These are phyloP conservation scores for Monodelphis domestica DNA, from an alignment of 2,797 vertebrate genomes.

Conservation along the genomic window DNA sequence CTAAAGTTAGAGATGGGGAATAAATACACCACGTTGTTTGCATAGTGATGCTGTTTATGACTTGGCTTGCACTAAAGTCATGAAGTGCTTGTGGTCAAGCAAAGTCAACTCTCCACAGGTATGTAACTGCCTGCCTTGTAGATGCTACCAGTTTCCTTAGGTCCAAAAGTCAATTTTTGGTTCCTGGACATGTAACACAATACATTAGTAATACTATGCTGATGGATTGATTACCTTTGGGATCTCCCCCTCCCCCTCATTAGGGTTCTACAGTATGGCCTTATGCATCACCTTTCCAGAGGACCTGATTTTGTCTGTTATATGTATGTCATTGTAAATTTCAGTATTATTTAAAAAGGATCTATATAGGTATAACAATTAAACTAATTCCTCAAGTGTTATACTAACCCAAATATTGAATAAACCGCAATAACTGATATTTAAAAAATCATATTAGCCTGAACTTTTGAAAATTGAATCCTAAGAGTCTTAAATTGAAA, in stretches of 20 bases:
- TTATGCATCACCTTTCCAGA: slow-evolving; percentile 72
- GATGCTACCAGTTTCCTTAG: background rate
- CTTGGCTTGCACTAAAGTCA: slow-evolving; percentile 55
- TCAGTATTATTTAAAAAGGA: too few species aligned
- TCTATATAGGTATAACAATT: too few species aligned
- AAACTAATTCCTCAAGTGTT: too few species aligned
- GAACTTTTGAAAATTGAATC: background rate
- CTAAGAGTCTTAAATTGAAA: background rate
- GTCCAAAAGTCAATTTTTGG: slow-evolving; percentile 1
- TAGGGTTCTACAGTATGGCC: slow-evolving; percentile 41
- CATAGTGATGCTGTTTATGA: slow-evolving; percentile 67
- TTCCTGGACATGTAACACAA: slow-evolving; percentile 28
- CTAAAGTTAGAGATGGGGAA: slow-evolving; percentile 79
- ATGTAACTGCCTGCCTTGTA: slow-evolving; percentile 72
- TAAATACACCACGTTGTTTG: too few species aligned
- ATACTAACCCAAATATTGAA: too few species aligned
- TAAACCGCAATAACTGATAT: too few species aligned
- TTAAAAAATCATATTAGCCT: too few species aligned
- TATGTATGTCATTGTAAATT: too few species aligned
- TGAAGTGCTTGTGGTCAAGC: slow-evolving; percentile 58
- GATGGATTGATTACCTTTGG: background rate
- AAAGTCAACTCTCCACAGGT: slow-evolving; percentile 63
- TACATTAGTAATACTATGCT: background rate
- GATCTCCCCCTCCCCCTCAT: slow-evolving; percentile 9
- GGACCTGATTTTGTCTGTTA: slow-evolving; percentile 78